phyloP scores from a whole-genome alignment of 2,113 vertebrate species.

The Candoia aspera region DNA sequence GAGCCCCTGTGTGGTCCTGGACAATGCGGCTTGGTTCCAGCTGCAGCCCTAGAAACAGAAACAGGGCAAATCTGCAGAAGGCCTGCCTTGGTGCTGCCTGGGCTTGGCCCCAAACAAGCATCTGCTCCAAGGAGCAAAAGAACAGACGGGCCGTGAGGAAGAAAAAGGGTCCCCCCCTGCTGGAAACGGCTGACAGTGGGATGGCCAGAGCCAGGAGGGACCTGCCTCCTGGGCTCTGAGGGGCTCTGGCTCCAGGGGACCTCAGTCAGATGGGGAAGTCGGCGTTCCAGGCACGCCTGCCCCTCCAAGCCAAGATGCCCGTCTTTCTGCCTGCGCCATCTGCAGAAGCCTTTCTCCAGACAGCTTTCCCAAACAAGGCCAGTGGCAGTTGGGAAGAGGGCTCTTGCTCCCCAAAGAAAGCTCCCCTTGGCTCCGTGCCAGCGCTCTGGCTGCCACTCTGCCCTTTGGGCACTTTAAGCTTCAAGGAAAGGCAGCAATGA shows the following conservation, averaged over 20 bases:
- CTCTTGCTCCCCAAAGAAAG: not conserved
- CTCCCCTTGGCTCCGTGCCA: not conserved
- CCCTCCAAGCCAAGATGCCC: not conserved
- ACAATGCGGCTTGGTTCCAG: conserved; percentile 85
- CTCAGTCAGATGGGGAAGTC: not conserved
- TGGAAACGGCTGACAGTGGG: too few relatives aligned
- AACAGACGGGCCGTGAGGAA: too few relatives aligned
- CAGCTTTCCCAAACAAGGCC: too few relatives aligned
- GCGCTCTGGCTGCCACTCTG: not conserved
- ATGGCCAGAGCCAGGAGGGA: not conserved
- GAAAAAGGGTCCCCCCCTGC: too few relatives aligned
- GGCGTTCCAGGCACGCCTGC: not conserved
- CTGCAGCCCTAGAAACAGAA: conserved; percentile 78
- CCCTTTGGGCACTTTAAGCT: not conserved
- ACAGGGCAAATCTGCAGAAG: not conserved
- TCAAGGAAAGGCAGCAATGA: not conserved
- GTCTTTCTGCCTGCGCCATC: not conserved
- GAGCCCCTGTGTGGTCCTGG: conserved; percentile 89
- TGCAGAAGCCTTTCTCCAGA: too few relatives aligned
- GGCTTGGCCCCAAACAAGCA: not conserved
- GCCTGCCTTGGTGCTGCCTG: not conserved
- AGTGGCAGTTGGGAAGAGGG: not conserved
- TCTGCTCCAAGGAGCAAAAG: not conserved
- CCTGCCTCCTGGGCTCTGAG: not conserved
- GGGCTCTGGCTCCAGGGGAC: not conserved